Conservation (phyloP, 2,888 invertebrate species). For the Pseudolycoriella hygida region DNA sequence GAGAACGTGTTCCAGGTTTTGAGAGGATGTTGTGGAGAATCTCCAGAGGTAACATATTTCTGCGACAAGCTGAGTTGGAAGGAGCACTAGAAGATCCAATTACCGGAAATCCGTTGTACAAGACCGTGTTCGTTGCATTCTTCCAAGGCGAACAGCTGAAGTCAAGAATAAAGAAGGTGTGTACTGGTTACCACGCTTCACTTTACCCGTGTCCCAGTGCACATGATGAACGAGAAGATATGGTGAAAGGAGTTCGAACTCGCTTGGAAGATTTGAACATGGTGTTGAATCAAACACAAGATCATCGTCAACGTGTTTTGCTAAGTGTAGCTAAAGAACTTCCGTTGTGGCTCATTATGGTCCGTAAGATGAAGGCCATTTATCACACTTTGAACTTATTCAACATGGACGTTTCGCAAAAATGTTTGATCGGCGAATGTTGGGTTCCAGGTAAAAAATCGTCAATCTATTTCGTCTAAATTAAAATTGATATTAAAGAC, state of each 20-base stretch:
- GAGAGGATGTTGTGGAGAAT: slow-evolving; percentile 80
- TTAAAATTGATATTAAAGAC: too few relatives aligned
- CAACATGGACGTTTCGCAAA: slow-evolving; percentile 78
- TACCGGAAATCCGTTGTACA: slow-evolving; percentile 57
- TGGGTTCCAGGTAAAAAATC: slow-evolving; percentile 50
- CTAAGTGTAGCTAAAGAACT: slow-evolving; percentile 64
- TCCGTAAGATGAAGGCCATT: slow-evolving; percentile 64
- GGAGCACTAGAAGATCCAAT: slow-evolving; percentile 55
- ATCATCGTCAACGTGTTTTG: slow-evolving; percentile 66
- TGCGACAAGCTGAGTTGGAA: slow-evolving; percentile 60
- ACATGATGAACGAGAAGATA: slow-evolving; percentile 56
- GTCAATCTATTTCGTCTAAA: too few relatives aligned
- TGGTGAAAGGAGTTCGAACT: slow-evolving; percentile 65
- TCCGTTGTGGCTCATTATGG: slow-evolving; percentile 66
- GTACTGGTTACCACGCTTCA: slow-evolving; percentile 71
- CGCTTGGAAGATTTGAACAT: slow-evolving; percentile 64
- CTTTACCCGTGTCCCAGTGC: slow-evolving; percentile 75
- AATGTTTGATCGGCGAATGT: slow-evolving; percentile 78
- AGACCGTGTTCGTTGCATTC: slow-evolving; percentile 66
- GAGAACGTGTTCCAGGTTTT: slow-evolving; percentile 66
- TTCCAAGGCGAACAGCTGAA: slow-evolving; percentile 77
- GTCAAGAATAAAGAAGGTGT: slow-evolving; percentile 72
- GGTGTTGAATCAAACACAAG: slow-evolving; percentile 64
- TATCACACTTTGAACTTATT: slow-evolving; percentile 87
- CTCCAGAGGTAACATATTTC: slow-evolving; percentile 69